Conservation (phyloP, 23 tunicate genomes). For the Ascidia mentula region DNA sequence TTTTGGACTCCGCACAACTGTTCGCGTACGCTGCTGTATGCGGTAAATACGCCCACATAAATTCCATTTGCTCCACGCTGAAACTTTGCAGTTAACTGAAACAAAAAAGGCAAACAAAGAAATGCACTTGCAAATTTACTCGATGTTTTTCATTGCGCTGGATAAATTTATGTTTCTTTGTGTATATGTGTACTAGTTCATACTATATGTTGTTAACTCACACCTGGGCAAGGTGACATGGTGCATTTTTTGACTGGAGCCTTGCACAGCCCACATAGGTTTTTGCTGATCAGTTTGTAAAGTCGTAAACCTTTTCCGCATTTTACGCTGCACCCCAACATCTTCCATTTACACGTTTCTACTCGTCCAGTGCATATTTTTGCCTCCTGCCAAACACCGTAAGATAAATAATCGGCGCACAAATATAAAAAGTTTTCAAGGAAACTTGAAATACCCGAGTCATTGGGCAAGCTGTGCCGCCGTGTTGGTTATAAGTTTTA, state of each 20-base stretch:
- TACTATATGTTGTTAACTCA: background rate
- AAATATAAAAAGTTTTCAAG: background rate
- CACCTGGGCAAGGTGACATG: no score
- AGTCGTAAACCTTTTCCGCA: background rate
- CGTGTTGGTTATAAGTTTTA: background rate
- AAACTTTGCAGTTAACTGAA: background rate
- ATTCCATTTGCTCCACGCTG: background rate
- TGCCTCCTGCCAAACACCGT: background rate
- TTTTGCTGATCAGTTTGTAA: background rate
- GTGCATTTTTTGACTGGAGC: background rate
- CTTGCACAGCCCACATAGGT: background rate
- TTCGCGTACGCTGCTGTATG: background rate
- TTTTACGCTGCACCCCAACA: background rate
- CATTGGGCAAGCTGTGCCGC: background rate
- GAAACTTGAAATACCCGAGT: background rate
- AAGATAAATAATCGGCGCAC: background rate
- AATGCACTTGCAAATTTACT: no score
- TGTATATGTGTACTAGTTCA: background rate
- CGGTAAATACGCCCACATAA: background rate
- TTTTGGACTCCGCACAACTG: background rate
- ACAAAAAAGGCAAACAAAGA: no score
- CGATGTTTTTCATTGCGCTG: background rate
- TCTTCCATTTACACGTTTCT: background rate
- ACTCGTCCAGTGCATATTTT: background rate
- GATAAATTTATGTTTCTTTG: background rate